Conservation (phyloP, 2,113 vertebrate genomes). For the Talpa occidentalis region DNA sequence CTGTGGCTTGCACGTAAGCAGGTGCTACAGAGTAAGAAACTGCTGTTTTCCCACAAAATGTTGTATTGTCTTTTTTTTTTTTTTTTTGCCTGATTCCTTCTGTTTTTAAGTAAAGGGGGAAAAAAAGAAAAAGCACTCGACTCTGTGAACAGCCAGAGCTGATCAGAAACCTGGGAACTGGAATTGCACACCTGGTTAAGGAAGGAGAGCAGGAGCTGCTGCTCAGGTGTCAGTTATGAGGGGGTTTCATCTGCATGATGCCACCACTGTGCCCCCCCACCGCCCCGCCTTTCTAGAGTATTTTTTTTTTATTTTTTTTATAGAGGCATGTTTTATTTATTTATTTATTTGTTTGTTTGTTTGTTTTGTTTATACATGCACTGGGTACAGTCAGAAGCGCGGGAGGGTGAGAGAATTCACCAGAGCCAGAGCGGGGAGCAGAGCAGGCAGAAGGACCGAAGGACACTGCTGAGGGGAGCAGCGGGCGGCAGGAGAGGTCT, state of each 20-base stretch:
- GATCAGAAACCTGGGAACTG: background rate
- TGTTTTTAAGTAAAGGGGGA: background rate
- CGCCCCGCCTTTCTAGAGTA: background rate
- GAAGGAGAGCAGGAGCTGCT: background rate
- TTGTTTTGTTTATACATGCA: no score
- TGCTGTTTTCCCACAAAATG: background rate
- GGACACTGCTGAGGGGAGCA: no score
- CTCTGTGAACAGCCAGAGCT: conserved; percentile 24
- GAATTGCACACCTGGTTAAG: background rate
- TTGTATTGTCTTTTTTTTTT: no score
- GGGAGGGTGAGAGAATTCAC: no score
- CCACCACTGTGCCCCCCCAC: background rate
- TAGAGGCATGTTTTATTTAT: no score
- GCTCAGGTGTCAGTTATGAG: background rate
- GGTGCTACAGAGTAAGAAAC: conserved; percentile 33
- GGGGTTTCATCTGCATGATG: conserved; percentile 21
- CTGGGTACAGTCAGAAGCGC: no score
- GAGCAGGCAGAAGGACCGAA: no score
- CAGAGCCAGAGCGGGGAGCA: no score
- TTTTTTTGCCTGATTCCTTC: background rate
- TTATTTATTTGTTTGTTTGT: no score
- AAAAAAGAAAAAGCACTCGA: background rate
- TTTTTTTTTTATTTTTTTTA: no score
- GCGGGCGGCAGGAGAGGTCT: no score
- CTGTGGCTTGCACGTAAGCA: conserved; percentile 32